Evolutionary conservation across 2,888 invertebrate genomes (phyloP).

Genomic region (Adela reaumurella): DNA sequence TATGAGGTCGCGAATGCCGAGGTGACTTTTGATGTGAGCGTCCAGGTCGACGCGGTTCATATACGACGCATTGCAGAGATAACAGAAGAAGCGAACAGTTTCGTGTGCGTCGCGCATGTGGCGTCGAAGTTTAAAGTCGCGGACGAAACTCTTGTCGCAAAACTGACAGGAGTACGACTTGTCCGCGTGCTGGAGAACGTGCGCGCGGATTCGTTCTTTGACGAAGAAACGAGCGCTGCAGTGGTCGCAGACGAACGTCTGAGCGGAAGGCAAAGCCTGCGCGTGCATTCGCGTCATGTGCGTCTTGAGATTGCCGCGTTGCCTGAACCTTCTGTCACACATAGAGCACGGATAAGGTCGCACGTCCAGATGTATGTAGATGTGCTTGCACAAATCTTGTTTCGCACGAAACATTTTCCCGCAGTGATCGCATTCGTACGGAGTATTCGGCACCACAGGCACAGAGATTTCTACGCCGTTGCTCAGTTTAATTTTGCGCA

Average conservation of each 20-base stretch:
- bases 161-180: conserved; percentile 73
- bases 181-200: conserved; percentile 69
- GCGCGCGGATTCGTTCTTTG: conserved; percentile 70
- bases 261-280: conserved; percentile 22
- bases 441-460: conserved; percentile 11
- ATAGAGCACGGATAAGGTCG: conserved; percentile 60
- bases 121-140: conserved; percentile 42
- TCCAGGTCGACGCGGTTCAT: conserved; percentile 62
- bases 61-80: conserved; percentile 68
- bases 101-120: conserved; percentile 74
- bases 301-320: conserved; percentile 61
- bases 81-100: conserved; percentile 68
- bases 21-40: conserved; percentile 65
- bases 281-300: conserved; percentile 60
- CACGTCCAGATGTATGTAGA: conserved; percentile 62
- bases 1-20: conserved; percentile 70
- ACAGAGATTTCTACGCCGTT: conserved; percentile 22
- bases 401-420: conserved; percentile 60
- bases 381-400: conserved; percentile 65
- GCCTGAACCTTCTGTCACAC: conserved; percentile 63
- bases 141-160: conserved; percentile 31
- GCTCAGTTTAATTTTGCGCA: conserved; percentile 11
- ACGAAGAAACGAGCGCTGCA: conserved; percentile 74
- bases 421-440: conserved; percentile 56
- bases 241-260: conserved; percentile 64